Conservation (phyloP, 2,888 invertebrate species). For the Drosophila lacicola region DNA sequence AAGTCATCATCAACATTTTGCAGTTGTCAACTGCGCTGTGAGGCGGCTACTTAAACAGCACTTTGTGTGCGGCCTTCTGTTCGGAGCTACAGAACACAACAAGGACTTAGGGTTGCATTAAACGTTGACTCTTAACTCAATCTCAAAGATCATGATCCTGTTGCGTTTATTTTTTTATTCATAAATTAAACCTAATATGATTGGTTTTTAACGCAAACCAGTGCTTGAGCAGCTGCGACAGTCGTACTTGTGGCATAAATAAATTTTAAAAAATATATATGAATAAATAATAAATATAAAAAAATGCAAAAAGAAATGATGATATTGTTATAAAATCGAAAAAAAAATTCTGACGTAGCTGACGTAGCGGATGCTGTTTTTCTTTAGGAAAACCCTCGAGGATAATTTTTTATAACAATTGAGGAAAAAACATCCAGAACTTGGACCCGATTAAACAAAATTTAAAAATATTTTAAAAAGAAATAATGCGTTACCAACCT, state of each 20-base stretch:
- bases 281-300: too few species aligned
- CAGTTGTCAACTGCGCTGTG: constrained; percentile 78
- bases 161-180: constrained; percentile 11
- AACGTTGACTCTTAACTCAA: constrained; percentile 17
- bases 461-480: too few species aligned
- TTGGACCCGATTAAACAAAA: too few species aligned
- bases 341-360: too few species aligned
- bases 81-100: constrained; percentile 23
- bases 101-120: constrained; percentile 54
- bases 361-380: too few species aligned
- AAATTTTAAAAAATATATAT: background rate
- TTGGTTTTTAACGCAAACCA: background rate
- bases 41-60: constrained; percentile 74
- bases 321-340: background rate
- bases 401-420: too few species aligned
- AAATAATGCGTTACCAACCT: too few species aligned
- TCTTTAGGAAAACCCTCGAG: too few species aligned
- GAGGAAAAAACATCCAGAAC: too few species aligned
- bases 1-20: constrained; percentile 82
- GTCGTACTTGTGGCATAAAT: background rate
- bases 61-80: constrained; percentile 75
- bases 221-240: constrained; percentile 3
- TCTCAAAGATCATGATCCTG: constrained; percentile 42
- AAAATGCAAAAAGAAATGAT: background rate
- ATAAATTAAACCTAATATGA: constrained; percentile 9